phyloP scores from a whole-genome alignment of 2,797 vertebrate species.

The Lateolabrax maculatus region DNA sequence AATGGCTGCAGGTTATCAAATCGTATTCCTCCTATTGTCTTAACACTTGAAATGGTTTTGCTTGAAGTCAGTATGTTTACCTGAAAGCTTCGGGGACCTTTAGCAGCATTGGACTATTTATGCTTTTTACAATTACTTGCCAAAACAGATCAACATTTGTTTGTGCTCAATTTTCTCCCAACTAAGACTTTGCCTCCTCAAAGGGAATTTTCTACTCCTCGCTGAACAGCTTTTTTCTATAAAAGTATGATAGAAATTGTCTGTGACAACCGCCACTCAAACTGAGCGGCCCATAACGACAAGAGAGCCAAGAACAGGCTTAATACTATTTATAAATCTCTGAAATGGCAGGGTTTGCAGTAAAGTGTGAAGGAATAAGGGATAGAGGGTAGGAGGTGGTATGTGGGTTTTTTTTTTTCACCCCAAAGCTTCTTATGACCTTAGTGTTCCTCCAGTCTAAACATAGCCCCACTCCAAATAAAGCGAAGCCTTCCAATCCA shows the following conservation, averaged over 20 bases:
- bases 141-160: slow-evolving; percentile 70
- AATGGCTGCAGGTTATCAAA: slow-evolving; percentile 33
- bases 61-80: slow-evolving; percentile 34
- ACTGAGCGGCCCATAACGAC: slow-evolving; percentile 77
- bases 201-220: slow-evolving; percentile 71
- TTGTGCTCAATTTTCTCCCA: slow-evolving; percentile 69
- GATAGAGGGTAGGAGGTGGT: slow-evolving; percentile 73
- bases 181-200: slow-evolving; percentile 72
- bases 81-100: slow-evolving; percentile 48
- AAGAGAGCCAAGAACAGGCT: slow-evolving; percentile 82
- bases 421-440: slow-evolving; percentile 85
- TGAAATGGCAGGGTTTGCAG: slow-evolving; percentile 82
- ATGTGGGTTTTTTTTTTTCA: slow-evolving; percentile 58
- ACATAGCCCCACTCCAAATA: slow-evolving; percentile 72
- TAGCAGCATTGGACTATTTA: slow-evolving; percentile 51
- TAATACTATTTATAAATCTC: slow-evolving; percentile 86
- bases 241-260: slow-evolving; percentile 83
- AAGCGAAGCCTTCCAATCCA: slow-evolving; percentile 54
- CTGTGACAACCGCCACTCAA: slow-evolving; percentile 86
- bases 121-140: slow-evolving; percentile 63
- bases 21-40: neutral
- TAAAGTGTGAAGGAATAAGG: slow-evolving; percentile 81
- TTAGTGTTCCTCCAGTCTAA: slow-evolving; percentile 76
- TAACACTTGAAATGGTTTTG: slow-evolving; percentile 29
- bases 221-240: slow-evolving; percentile 66